Base-by-base conservation (phyloP, 2,113 vertebrate species). In the Thamnophis sirtalis region DNA sequence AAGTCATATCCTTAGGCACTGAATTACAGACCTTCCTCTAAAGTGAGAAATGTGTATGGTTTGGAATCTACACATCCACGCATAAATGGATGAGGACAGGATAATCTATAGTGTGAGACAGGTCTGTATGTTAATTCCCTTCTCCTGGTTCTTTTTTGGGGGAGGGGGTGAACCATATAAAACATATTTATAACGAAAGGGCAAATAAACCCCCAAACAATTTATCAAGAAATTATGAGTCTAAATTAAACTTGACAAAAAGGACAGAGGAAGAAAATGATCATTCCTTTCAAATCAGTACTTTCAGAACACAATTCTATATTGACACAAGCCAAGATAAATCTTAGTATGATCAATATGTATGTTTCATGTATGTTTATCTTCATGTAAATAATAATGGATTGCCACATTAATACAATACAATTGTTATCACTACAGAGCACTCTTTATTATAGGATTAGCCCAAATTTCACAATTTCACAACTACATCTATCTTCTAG, bases 401-500 rank as follows among this genome's bases (percentile, higher is more conserved):
- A 80, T 80, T 80, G 73, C 17, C 38, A 21, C 13, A 53, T 87
- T 51, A 53, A 53, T 15, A 53, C 7, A n/a, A 28, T 87, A 53
- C 26, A 93, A 19, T 21, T 17, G 1, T 68, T 53, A 24, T 94
- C 92, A 88, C 22, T 80, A 89, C 26, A 49, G 84, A 90, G 51
- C 26, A 95, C 84, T 11, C n/a, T 17, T 93, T 73, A 86, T 91
- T 94, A 90, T 94, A 55, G 58, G 89, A 38, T 53, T 90, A 86
- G 93, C 90, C 92, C 84, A 90, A 43, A 0, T 0, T 49, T 60
- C 88, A 90, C 43, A 92, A 73, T n/a, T 91, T 1, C 9, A 5
- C 43, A 9, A 2, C 11, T 19, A 89, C 22, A 22, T 88, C 15
- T 17, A 56, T 88, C 13, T 19, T 15, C 19, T 54, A 50, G 84